A percentile compares a stretch with the other conserved stretches of the same genome.
These are phyloP conservation scores for Oncorhynchus mykiss DNA, from an alignment of 2,113 vertebrate species.

Conservation along the genomic window DNA sequence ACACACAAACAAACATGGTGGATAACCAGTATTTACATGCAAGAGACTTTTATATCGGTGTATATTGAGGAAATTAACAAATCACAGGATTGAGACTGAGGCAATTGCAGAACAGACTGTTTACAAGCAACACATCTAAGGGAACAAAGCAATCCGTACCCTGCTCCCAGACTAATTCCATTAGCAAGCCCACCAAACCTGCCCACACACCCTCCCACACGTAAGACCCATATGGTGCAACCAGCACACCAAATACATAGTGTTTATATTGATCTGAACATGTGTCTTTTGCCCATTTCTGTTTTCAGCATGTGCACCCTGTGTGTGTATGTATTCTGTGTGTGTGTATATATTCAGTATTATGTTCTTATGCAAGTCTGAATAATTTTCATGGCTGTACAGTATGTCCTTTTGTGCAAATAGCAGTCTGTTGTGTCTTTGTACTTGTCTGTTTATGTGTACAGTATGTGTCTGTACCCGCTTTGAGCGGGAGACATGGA, in stretches of 20 bases:
- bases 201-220: slow-evolving; percentile 9
- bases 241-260: background rate
- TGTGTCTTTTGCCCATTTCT: background rate
- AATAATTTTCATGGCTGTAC: background rate
- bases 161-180: slow-evolving; percentile 2
- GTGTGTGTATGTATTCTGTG: background rate
- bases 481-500: background rate
- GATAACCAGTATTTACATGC: no score
- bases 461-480: background rate
- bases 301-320: background rate
- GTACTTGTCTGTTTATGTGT: slow-evolving; percentile 7
- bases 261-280: background rate
- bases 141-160: background rate
- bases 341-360: background rate
- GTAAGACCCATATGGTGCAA: background rate
- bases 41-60: no score
- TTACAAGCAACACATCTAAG: background rate
- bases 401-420: background rate
- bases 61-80: no score
- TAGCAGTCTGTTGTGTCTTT: background rate
- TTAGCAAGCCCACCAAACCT: background rate
- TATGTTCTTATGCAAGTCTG: background rate
- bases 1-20: no score
- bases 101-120: background rate
- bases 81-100: background rate